These are phyloP conservation scores for Brachyistius frenatus DNA, from an alignment of 2,113 vertebrate species.

Conservation along the genomic window DNA sequence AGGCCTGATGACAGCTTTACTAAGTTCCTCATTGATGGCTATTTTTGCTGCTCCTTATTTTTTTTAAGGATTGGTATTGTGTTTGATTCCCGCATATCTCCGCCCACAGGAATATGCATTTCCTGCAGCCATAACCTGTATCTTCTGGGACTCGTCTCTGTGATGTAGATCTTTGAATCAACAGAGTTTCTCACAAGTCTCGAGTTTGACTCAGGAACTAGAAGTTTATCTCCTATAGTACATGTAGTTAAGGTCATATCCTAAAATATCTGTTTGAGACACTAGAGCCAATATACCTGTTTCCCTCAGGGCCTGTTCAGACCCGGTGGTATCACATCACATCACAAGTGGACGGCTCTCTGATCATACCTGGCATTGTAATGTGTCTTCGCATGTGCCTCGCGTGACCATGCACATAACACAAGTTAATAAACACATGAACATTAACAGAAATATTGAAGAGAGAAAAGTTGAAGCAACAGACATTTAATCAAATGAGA, in stretches of 20 bases:
- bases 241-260: slow-evolving; percentile 3
- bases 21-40: slow-evolving; percentile 74
- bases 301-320: background rate
- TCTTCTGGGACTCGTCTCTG: slow-evolving; percentile 45
- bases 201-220: background rate
- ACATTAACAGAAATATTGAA: too few relatives aligned
- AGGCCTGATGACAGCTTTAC: slow-evolving; percentile 80
- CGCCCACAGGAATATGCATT: slow-evolving; percentile 60
- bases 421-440: too few relatives aligned
- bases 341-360: too few relatives aligned
- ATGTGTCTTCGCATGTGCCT: too few relatives aligned
- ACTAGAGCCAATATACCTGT: background rate
- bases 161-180: slow-evolving; percentile 28
- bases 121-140: slow-evolving; percentile 66
- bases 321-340: too few relatives aligned
- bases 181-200: slow-evolving; percentile 41
- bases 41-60: slow-evolving; percentile 71
- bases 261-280: background rate
- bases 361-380: too few relatives aligned
- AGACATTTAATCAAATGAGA: too few relatives aligned
- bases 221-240: background rate
- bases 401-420: too few relatives aligned
- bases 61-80: slow-evolving; percentile 71
- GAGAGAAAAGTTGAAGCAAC: too few relatives aligned
- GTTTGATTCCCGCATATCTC: slow-evolving; percentile 68